Percentiles rank a stretch among this genome's conserved stretches.
These are phyloP conservation scores for Nesometra sesokonis DNA, from an alignment of 35 echinoderm and acorn worm species.

Conservation along the genomic window DNA sequence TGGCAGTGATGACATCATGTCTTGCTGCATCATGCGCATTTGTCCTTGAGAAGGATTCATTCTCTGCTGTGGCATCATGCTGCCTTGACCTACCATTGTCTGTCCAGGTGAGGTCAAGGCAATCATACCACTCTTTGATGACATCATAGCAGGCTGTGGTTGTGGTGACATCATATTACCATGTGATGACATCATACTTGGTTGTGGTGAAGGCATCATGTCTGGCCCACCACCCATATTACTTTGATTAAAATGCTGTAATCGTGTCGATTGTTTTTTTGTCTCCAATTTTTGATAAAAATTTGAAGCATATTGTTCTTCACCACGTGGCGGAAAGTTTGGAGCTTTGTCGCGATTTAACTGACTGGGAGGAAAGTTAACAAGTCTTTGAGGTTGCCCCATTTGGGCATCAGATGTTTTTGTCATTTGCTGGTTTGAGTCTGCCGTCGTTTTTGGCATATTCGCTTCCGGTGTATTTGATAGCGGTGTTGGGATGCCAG, in stretches of 20 bases:
- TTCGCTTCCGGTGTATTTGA: conserved; percentile 8
- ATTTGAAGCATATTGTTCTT: conserved; percentile 94
- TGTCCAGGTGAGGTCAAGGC: background rate
- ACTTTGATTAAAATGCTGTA: conserved; percentile 70
- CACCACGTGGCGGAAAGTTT: conserved; percentile 94
- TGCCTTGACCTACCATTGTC: background rate
- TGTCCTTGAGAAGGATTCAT: conserved; percentile 17
- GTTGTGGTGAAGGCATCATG: conserved; percentile 5
- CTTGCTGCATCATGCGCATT: background rate
- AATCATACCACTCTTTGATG: conserved; percentile 17
- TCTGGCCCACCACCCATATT: conserved; percentile 53
- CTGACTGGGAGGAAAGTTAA: conserved; percentile 90
- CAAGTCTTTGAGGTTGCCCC: conserved; percentile 51
- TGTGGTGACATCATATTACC: conserved; percentile 44
- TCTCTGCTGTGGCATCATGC: conserved; percentile 29
- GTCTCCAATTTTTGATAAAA: conserved; percentile 81
- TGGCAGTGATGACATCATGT: conserved; percentile 18
- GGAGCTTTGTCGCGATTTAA: conserved; percentile 96
- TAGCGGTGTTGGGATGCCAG: background rate
- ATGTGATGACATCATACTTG: conserved; percentile 29
- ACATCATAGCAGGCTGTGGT: conserved; percentile 18
- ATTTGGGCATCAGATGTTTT: conserved; percentile 17
- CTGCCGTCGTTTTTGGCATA: background rate
- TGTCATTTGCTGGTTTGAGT: background rate
- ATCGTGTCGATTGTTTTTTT: conserved; percentile 48